phyloP scores from a whole-genome alignment of 1,140 invertebrate species.

The Hylaeus anthracinus region DNA sequence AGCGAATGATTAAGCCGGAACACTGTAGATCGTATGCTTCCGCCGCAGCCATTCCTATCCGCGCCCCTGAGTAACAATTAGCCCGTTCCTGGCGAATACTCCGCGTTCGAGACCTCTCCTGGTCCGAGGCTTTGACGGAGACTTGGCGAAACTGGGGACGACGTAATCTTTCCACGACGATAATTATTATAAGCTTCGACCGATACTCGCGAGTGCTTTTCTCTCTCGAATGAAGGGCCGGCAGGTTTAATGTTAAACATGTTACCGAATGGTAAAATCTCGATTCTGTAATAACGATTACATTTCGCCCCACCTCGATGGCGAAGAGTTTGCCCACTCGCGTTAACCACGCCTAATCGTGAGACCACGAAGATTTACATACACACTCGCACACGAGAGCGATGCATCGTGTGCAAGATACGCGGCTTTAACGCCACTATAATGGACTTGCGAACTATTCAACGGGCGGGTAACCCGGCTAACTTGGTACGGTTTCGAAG shows the following conservation, averaged over 20 bases:
- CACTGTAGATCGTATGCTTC: slow-evolving; percentile 25
- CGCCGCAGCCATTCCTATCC: background rate
- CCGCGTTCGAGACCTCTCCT: background rate
- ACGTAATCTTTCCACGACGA: background rate
- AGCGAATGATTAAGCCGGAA: slow-evolving; percentile 61
- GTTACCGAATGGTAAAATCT: no score
- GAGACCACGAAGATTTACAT: slow-evolving; percentile 28
- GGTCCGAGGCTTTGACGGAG: background rate
- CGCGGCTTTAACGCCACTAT: slow-evolving; percentile 54
- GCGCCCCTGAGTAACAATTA: slow-evolving; percentile 31
- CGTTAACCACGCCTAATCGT: background rate
- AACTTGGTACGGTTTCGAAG: slow-evolving; percentile 57
- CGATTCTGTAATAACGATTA: no score
- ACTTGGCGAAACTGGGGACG: background rate
- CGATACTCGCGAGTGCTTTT: no score
- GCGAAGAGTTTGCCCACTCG: no score
- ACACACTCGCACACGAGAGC: background rate
- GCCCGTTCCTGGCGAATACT: background rate
- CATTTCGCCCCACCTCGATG: no score
- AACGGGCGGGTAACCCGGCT: slow-evolving; percentile 50
- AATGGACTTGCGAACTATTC: slow-evolving; percentile 66
- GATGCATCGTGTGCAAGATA: slow-evolving; percentile 43
- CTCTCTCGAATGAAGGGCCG: no score
- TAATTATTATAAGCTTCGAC: background rate
- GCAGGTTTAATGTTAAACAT: no score